Base-by-base conservation (phyloP, 2,797 vertebrate species). In the Catamblyrhynchus diadema region DNA sequence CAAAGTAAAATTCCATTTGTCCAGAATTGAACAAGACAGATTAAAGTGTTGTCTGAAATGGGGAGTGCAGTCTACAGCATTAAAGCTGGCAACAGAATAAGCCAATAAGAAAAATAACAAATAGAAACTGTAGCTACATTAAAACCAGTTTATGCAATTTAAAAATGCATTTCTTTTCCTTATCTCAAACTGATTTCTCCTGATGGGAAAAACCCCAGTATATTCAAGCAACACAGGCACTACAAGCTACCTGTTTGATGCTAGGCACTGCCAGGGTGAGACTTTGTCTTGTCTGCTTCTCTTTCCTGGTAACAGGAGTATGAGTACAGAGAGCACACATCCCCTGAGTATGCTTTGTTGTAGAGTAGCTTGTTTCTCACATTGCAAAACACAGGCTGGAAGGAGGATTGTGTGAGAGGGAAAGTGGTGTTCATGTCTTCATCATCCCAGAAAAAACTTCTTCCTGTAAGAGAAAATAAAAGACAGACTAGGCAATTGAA, bases 1-100 rank as follows among this genome's bases (percentile, higher is more conserved):
- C 13, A 81, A 67, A 93, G 82, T 44, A 47, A 84, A 94, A 84
- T 91, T 72, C 16, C 11, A 7, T 90, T 95, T 94, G 70, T 84
- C 75, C 54, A 82, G 69, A 80, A 50, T 42, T 73, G 44, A 92
- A 44, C 50, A 80, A 81, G 37, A 81, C 2, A 45, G 70, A 61
- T 90, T 77, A 74, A 95, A 94, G 8, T 56, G 28, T 57, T 92
- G 41, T 45, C 71, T 86, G 71, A 77, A 94, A 79, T 72, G 48
- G 18, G 25, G 51, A 95, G 39, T 33, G 30, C 23, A 57, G 42
- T 32, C 69, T 82, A 9, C 39, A 85, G 59, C 12, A 17, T 37
- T 88, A 82, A 78, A 81, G 56, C 60, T 67, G 37, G 20, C 59
- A 35, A 50, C 19, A 59, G 57, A 92, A 54, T 47, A 70, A 86